phyloP scores from a whole-genome alignment of 2,888 invertebrate genomes.

The Molorchus minor region DNA sequence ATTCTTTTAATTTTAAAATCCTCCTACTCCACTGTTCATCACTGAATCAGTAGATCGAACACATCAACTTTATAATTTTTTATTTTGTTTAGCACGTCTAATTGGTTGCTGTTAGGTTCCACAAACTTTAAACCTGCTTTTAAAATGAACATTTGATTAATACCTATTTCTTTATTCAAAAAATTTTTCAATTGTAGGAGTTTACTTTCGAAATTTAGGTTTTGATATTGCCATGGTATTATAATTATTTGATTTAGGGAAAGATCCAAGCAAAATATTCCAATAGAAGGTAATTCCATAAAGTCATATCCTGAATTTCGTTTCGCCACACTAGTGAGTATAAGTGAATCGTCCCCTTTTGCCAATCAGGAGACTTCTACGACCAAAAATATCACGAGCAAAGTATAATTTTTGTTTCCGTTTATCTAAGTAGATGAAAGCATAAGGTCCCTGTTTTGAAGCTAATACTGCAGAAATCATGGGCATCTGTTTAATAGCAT shows the following conservation, averaged over 20 bases:
- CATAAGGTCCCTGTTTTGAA: constrained; percentile 81
- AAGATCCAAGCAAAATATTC: constrained; percentile 67
- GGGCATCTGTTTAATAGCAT: constrained; percentile 55
- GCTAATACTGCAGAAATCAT: constrained; percentile 52
- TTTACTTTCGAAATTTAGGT: constrained; percentile 55
- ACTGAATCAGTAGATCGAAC: constrained; percentile 56
- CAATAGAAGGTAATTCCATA: constrained; percentile 72
- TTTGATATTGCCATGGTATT: constrained; percentile 61
- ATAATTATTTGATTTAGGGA: constrained; percentile 57
- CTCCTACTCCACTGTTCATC: constrained; percentile 54
- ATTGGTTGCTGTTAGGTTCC: constrained; percentile 40
- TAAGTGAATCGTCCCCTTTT: constrained; percentile 56
- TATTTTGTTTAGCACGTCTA: constrained; percentile 44
- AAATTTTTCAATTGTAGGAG: constrained; percentile 56
- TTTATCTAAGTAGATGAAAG: constrained; percentile 80
- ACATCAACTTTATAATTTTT: constrained; percentile 53
- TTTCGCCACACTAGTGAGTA: constrained; percentile 68
- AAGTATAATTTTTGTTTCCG: constrained; percentile 73
- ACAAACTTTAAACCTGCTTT: constrained; percentile 34
- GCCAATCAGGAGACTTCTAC: constrained; percentile 82
- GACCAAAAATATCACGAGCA: constrained; percentile 84
- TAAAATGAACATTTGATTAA: constrained; percentile 13
- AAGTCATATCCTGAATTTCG: constrained; percentile 64
- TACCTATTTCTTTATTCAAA: constrained; percentile 52
- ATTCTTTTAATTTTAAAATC: constrained; percentile 63